Evolutionary conservation across 2,797 vertebrate species (phyloP).

Genomic region (Protosalanx chinensis): DNA sequence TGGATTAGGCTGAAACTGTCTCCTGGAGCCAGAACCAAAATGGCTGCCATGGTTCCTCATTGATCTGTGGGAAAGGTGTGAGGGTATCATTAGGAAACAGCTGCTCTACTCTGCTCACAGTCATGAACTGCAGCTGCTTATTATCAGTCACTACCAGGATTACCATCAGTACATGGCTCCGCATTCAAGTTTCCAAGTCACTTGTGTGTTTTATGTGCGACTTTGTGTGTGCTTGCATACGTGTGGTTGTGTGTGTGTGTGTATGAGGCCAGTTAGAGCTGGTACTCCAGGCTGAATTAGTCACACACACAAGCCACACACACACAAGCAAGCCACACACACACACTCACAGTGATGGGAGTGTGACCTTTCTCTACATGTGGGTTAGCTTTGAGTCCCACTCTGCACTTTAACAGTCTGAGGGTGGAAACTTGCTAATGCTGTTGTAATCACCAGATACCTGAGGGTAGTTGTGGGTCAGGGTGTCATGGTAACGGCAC

Average conservation of each 20-base stretch:
- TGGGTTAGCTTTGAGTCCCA: neutral
- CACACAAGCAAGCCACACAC: slow-evolving; percentile 11
- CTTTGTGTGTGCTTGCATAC: neutral
- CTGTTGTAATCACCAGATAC: slow-evolving; percentile 21
- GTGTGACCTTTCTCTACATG: slow-evolving; percentile 3
- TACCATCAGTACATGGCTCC: no score
- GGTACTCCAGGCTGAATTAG: slow-evolving; percentile 7
- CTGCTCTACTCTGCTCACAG: neutral
- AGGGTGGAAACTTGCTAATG: slow-evolving; percentile 42
- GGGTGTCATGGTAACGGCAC: slow-evolving; percentile 26
- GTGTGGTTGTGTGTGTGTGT: neutral
- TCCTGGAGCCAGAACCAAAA: neutral
- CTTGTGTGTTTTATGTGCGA: neutral
- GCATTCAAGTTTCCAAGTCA: neutral
- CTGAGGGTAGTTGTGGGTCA: slow-evolving; percentile 13
- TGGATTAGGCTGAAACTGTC: neutral
- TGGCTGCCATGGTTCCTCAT: neutral
- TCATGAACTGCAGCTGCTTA: neutral
- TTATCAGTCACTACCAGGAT: neutral
- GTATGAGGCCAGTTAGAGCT: neutral
- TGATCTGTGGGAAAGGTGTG: neutral
- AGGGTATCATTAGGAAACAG: slow-evolving; percentile 5
- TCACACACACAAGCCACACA: slow-evolving; percentile 9
- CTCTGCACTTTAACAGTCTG: neutral
- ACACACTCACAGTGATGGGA: slow-evolving; percentile 12